These are phyloP conservation scores for Heteromyza rotundicornis DNA, from an alignment of 2,888 invertebrate genomes.

Conservation along the genomic window DNA sequence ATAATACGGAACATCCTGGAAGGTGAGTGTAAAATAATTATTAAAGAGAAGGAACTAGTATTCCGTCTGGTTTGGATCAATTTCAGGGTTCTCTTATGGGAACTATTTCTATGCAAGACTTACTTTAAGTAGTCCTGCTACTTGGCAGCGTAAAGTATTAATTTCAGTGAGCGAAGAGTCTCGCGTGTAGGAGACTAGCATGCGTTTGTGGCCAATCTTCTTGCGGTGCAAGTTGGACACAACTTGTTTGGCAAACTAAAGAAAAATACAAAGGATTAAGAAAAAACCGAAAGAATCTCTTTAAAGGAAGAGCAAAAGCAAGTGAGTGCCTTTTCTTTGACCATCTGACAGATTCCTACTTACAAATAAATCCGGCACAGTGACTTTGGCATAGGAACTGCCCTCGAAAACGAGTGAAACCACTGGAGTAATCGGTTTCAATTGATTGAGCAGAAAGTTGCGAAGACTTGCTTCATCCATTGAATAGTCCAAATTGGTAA, in stretches of 20 bases:
- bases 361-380: constrained; percentile 61
- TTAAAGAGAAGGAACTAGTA: neutral
- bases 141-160: constrained; percentile 71
- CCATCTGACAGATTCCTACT: constrained; percentile 34
- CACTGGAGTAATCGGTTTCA: constrained; percentile 62
- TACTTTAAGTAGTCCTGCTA: constrained; percentile 72
- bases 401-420: constrained; percentile 60
- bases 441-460: constrained; percentile 56
- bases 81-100: neutral
- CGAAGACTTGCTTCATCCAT: constrained; percentile 59
- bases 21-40: neutral
- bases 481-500: constrained; percentile 61
- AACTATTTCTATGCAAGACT: constrained; percentile 10
- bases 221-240: constrained; percentile 81
- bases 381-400: constrained; percentile 60
- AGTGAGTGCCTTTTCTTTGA: too few relatives aligned
- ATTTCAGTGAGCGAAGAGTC: constrained; percentile 68
- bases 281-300: too few relatives aligned
- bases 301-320: too few relatives aligned
- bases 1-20: constrained; percentile 75
- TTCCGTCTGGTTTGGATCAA: too few relatives aligned
- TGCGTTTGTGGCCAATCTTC: constrained; percentile 80
- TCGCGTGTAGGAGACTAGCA: constrained; percentile 75
- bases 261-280: constrained; percentile 1
- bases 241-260: constrained; percentile 68